phyloP scores from a whole-genome alignment of 2,888 invertebrate species.

The Eupithecia pulchellata region DNA sequence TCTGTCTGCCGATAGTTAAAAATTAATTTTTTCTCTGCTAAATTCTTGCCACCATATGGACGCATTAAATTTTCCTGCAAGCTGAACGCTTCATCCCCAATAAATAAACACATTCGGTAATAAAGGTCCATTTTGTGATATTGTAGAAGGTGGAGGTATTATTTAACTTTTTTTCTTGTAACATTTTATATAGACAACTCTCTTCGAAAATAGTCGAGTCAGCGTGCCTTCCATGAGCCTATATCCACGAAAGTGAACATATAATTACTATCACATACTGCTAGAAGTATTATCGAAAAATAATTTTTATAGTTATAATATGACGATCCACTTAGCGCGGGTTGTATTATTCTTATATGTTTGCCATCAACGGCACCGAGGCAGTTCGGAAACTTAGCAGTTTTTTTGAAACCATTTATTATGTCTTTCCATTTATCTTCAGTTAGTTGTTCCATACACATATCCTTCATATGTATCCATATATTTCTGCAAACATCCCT shows the following conservation, averaged over 20 bases:
- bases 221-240: slow-evolving; percentile 41
- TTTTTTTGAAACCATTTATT: slow-evolving; percentile 12
- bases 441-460: too few relatives aligned
- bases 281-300: slow-evolving; percentile 29
- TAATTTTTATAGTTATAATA: slow-evolving; percentile 38
- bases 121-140: too few relatives aligned
- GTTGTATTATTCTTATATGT: slow-evolving; percentile 45
- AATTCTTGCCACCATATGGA: too few relatives aligned
- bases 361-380: slow-evolving; percentile 48
- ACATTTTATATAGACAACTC: neutral
- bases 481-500: slow-evolving; percentile 6
- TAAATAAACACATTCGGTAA: too few relatives aligned
- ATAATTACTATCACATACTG: too few relatives aligned
- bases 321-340: slow-evolving; percentile 25
- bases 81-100: too few relatives aligned
- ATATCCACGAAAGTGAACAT: slow-evolving; percentile 40
- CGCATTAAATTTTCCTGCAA: too few relatives aligned
- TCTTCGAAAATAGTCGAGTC: slow-evolving; percentile 18
- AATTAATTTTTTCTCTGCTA: too few relatives aligned
- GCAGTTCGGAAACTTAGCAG: slow-evolving; percentile 20
- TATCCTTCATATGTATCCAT: too few relatives aligned
- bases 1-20: too few relatives aligned
- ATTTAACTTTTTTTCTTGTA: too few relatives aligned
- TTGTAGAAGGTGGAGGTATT: too few relatives aligned
- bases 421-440: slow-evolving; percentile 14